Evolutionary conservation across 2,888 invertebrate genomes (phyloP), one percentile per base, ranked within the genome.

Genomic region (Endotricha flammealis): DNA sequence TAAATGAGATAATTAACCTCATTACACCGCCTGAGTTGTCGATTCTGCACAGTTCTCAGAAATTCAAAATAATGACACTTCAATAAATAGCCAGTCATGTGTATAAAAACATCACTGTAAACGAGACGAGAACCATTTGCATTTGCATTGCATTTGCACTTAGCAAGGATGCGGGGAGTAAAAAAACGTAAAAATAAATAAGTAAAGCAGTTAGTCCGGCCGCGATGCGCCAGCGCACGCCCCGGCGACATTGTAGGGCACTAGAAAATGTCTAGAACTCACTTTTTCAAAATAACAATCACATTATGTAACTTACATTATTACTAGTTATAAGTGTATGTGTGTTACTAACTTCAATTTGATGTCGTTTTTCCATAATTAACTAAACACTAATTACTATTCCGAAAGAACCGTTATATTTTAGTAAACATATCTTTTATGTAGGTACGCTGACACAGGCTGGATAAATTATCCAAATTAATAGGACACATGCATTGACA

Each of bases 61-160:
- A 68, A 41, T 48, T 47, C 51, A 47, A 48, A 61, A 64, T 64
- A 66, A 63, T 66, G 57, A 46, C 57, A 60, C 57, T 62, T 64
- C 53, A 69, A 70, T 72, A 70, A 73, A 74, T 58, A 66, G 57
- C 50, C 64, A 59, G 68, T 62, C 50, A 59, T 64, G 63, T 67
- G 60, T 57, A 73, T 74, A 71, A 75, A 77, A 79, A 73, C 76
- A 61, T 73, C 68, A 75, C 70, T 74, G 75, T 73, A 72, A 76
- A 76, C 68, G 70, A 78, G 73, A 75, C 65, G 69, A 68, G 68
- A 66, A 66, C 65, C 72, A 75, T 80, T 80, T 76, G 74, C 73
- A 72, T 77, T 64, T 72, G 74, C 75, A 79, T 80, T 76, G 74
- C 73, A 72, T 77, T 64, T 72, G 74, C 75, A 79, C 75, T 79